Percentiles rank a stretch among this genome's conserved stretches.
Evolutionary conservation across 2,113 vertebrate species (phyloP).

Genomic region (Arvicanthis niloticus): DNA sequence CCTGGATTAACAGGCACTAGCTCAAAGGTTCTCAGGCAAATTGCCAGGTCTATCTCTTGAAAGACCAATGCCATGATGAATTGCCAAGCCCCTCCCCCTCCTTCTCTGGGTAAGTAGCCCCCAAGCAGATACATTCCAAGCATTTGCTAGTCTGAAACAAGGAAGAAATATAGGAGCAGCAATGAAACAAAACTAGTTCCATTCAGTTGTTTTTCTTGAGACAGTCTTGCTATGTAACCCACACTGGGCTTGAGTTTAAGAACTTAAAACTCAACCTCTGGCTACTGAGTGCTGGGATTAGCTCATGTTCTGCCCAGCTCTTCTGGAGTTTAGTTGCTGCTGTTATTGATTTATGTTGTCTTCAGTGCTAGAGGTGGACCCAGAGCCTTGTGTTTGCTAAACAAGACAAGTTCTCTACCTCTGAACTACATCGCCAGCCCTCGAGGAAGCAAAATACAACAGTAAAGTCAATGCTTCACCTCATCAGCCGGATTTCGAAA

Average conservation of each 20-base stretch:
- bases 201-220: neutral
- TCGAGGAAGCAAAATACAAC: neutral
- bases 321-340: neutral
- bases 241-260: neutral
- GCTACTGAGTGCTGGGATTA: neutral
- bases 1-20: neutral
- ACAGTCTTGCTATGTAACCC: neutral
- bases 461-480: neutral
- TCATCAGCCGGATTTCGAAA: neutral
- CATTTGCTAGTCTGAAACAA: neutral
- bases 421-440: neutral
- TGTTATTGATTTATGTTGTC: neutral
- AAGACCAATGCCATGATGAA: neutral
- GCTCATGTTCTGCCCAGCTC: neutral
- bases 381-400: neutral
- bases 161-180: neutral
- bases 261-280: neutral
- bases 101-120: neutral
- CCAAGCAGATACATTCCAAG: neutral
- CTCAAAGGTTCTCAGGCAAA: neutral
- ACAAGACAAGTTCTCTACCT: neutral
- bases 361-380: neutral
- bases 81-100: neutral
- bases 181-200: neutral
- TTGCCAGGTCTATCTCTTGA: neutral